These are phyloP conservation scores for Clavelina lepadiformis DNA, from an alignment of 23 tunicate genomes.

Conservation along the genomic window DNA sequence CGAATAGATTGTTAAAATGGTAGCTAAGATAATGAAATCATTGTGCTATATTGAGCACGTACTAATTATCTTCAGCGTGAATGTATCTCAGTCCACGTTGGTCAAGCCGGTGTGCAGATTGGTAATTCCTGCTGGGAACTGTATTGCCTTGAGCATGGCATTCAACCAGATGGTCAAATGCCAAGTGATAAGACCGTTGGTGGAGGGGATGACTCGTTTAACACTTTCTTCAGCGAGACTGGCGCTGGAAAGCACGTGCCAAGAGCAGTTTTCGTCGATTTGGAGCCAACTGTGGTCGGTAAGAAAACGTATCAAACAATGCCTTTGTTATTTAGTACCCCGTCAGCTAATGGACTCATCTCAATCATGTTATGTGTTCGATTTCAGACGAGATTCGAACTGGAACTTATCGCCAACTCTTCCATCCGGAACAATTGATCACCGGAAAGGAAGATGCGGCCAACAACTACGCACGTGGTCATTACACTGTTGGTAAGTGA, in stretches of 20 bases:
- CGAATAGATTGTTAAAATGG: no score
- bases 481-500: conserved; percentile 62
- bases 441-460: conserved; percentile 89
- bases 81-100: conserved; percentile 21
- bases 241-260: conserved; percentile 79
- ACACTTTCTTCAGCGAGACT: conserved; percentile 75
- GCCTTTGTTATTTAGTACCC: no score
- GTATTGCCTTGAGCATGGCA: conserved; percentile 20
- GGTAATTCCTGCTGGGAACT: conserved; percentile 27
- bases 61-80: no score
- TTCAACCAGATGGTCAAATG: conserved; percentile 9
- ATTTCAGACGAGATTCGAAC: conserved; percentile 60
- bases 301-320: no score
- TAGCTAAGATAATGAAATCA: no score
- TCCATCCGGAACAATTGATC: conserved; percentile 73
- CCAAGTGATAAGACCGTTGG: not conserved
- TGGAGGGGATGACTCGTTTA: conserved; percentile 55
- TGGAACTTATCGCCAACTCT: conserved; percentile 67
- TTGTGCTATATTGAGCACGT: no score
- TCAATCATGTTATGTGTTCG: no score
- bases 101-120: conserved; percentile 19
- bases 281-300: conserved; percentile 79
- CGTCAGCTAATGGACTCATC: no score
- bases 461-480: conserved; percentile 79
- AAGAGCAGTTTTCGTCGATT: conserved; percentile 62